Conservation (phyloP, 2,113 vertebrate genomes). For the Heterotis niloticus region DNA sequence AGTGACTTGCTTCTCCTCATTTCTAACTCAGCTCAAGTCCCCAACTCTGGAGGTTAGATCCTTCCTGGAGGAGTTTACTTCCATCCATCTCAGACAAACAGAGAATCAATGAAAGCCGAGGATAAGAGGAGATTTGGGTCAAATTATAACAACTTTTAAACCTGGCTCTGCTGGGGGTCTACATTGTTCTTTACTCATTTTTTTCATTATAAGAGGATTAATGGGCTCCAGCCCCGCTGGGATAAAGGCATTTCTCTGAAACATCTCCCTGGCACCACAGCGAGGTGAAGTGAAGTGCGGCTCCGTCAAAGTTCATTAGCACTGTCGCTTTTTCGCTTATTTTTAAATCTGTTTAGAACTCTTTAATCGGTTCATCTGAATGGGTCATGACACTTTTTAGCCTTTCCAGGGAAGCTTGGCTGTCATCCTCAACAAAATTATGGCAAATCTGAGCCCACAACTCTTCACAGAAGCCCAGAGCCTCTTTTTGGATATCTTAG, state of each 20-base stretch:
- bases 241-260: not conserved
- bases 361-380: not conserved
- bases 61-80: not conserved
- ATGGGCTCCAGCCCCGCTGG: not conserved
- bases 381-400: not conserved
- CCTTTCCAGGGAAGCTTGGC: not conserved
- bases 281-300: not conserved
- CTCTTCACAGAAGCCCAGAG: not conserved
- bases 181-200: conserved; percentile 3
- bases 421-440: not conserved
- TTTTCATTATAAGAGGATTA: conserved; percentile 2
- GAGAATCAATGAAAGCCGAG: not conserved
- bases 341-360: not conserved
- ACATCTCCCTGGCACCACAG: not conserved
- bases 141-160: not conserved
- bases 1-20: not conserved
- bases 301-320: not conserved
- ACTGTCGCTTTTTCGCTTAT: not conserved
- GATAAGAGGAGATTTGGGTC: not conserved
- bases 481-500: conserved; percentile 1
- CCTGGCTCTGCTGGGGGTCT: conserved; percentile 1
- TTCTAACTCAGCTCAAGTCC: not conserved
- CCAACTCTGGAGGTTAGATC: not conserved
- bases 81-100: not conserved
- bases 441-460: not conserved